Conservation (phyloP, 2,113 vertebrate genomes). For the Chamaea fasciata region DNA sequence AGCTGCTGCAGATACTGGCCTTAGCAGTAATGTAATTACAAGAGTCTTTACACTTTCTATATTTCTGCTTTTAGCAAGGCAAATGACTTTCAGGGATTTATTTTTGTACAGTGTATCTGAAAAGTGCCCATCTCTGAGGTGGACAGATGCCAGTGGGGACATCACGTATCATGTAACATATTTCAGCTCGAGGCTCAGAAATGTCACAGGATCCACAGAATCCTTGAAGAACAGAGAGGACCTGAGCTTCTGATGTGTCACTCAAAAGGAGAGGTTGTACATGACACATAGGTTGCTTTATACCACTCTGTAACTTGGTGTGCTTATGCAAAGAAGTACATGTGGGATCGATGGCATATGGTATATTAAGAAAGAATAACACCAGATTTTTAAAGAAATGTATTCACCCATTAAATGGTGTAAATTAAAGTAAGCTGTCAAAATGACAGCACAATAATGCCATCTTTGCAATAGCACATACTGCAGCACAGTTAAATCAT, state of each 20-base stretch:
- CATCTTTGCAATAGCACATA: constrained; percentile 63
- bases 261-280: constrained; percentile 14
- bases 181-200: neutral
- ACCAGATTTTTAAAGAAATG: constrained; percentile 52
- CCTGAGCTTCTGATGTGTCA: constrained; percentile 21
- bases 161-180: neutral
- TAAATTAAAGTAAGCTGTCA: constrained; percentile 76
- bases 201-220: neutral
- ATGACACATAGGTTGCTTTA: constrained; percentile 53
- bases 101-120: neutral
- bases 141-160: neutral
- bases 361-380: constrained; percentile 69
- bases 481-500: constrained; percentile 55
- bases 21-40: neutral
- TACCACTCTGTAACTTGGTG: neutral
- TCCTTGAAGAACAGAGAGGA: constrained; percentile 3
- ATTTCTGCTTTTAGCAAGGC: neutral
- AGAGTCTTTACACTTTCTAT: neutral
- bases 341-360: constrained; percentile 63
- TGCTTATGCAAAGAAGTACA: constrained; percentile 43
- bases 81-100: neutral
- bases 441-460: constrained; percentile 69
- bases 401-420: constrained; percentile 69
- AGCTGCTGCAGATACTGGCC: constrained; percentile 20
- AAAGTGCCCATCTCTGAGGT: constrained; percentile 6